These are phyloP conservation scores for Amphipyra berbera DNA, from an alignment of 2,888 invertebrate species.

Conservation along the genomic window DNA sequence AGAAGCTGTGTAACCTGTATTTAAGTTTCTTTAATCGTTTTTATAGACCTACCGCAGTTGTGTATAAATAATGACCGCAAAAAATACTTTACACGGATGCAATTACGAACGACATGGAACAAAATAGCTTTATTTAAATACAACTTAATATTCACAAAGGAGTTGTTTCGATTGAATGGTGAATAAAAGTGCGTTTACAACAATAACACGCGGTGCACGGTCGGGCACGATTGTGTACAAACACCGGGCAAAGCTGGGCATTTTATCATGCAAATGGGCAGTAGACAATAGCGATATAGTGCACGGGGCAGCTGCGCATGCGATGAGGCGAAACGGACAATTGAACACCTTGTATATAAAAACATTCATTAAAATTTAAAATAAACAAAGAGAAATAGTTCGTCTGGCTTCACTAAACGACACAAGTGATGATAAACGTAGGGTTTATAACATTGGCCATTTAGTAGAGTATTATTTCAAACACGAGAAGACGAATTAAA, in stretches of 20 bases:
- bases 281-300: conserved; percentile 15
- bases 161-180: conserved; percentile 38
- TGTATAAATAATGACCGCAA: conserved; percentile 28
- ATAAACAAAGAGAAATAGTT: conserved; percentile 6
- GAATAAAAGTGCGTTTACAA: conserved; percentile 46
- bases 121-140: conserved; percentile 41
- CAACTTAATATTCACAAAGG: conserved; percentile 49
- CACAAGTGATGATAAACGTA: conserved; percentile 6
- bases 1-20: conserved; percentile 52
- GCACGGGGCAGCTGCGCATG: conserved; percentile 42
- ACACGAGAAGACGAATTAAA: no score
- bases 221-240: conserved; percentile 37
- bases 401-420: conserved; percentile 8
- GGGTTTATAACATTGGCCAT: no score
- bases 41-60: conserved; percentile 50
- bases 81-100: conserved; percentile 36
- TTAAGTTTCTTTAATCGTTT: conserved; percentile 47
- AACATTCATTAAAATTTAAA: conserved; percentile 1
- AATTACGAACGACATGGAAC: conserved; percentile 38
- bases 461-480: no score
- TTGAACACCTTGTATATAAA: conserved; percentile 11
- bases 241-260: conserved; percentile 36
- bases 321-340: conserved; percentile 16
- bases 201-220: conserved; percentile 46
- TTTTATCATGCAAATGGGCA: conserved; percentile 53